Conservation (phyloP, 2,797 vertebrate species). For the Limnodromus scolopaceus region DNA sequence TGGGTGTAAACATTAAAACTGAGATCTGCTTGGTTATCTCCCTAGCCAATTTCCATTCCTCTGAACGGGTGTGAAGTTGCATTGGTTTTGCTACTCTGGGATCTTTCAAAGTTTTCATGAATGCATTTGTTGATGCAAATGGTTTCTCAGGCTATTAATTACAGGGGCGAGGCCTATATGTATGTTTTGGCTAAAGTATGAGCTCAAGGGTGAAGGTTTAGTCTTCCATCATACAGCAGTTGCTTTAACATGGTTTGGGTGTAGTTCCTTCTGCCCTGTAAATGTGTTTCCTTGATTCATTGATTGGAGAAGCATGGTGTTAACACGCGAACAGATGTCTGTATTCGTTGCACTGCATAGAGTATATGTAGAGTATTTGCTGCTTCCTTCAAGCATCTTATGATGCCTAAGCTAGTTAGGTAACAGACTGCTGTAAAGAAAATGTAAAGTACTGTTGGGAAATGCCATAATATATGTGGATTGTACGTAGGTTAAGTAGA, state of each 20-base stretch:
- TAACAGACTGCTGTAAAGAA: neutral
- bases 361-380: neutral
- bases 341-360: neutral
- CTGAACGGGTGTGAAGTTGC: neutral
- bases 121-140: neutral
- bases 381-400: neutral
- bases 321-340: neutral
- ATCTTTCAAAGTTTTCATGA: neutral
- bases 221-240: neutral
- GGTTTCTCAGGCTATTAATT: neutral
- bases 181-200: neutral
- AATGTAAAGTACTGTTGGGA: neutral
- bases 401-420: neutral
- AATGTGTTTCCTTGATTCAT: neutral
- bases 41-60: neutral
- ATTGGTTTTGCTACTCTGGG: neutral
- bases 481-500: neutral
- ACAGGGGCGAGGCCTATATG: neutral
- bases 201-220: neutral
- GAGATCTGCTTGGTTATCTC: neutral
- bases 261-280: neutral
- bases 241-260: neutral
- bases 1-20: neutral
- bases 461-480: neutral
- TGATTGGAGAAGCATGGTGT: neutral